Evolutionary conservation across 1,140 invertebrate species (phyloP).

Genomic region (Drosophila parvula): DNA sequence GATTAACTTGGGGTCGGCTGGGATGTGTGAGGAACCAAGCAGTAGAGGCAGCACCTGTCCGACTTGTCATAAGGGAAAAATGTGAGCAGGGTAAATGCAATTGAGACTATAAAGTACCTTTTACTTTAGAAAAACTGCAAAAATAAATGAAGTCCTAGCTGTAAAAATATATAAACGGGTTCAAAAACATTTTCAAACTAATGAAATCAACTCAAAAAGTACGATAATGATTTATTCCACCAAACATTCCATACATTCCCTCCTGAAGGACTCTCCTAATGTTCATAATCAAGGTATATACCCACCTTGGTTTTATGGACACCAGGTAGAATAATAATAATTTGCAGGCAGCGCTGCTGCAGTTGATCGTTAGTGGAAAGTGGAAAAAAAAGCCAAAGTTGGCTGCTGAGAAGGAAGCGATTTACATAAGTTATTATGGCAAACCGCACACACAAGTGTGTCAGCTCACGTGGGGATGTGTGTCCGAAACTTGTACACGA

Average conservation of each 20-base stretch:
- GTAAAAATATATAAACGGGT: too few species aligned
- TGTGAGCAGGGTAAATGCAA: not conserved
- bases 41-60: conserved; percentile 8
- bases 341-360: conserved; percentile 31
- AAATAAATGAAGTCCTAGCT: not conserved
- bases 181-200: too few species aligned
- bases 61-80: conserved; percentile 17
- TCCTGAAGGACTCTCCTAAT: not conserved
- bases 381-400: conserved; percentile 11
- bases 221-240: not conserved
- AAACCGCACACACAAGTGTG: conserved; percentile 26
- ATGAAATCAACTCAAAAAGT: too few species aligned
- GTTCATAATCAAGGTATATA: not conserved
- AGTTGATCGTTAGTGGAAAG: conserved; percentile 23
- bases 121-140: not conserved
- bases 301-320: not conserved
- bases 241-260: not conserved
- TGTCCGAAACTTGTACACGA: conserved; percentile 32
- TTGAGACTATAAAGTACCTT: not conserved
- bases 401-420: conserved; percentile 19
- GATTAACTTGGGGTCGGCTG: conserved; percentile 10
- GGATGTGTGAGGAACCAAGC: conserved; percentile 1
- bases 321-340: conserved; percentile 12
- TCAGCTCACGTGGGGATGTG: conserved; percentile 35
- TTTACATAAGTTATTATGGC: conserved; percentile 50